These are phyloP conservation scores for Penaeus monodon DNA, from an alignment of 2,888 invertebrate species.

Conservation along the genomic window DNA sequence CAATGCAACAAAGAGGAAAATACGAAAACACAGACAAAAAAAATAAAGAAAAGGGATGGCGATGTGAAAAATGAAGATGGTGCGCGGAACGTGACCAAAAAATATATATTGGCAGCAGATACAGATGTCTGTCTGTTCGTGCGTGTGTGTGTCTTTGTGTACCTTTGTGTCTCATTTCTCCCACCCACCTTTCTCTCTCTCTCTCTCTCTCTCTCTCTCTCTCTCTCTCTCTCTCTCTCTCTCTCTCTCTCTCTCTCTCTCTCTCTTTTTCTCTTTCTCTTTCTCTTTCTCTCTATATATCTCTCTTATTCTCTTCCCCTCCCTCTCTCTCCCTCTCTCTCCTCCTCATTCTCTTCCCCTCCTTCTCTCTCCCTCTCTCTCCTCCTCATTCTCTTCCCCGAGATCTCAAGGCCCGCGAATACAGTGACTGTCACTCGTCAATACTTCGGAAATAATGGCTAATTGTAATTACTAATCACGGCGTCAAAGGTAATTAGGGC, in stretches of 20 bases:
- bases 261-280: too few species aligned
- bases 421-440: neutral
- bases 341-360: too few species aligned
- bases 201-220: too few species aligned
- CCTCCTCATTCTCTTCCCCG: neutral
- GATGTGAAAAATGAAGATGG: neutral
- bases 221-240: too few species aligned
- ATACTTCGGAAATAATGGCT: neutral
- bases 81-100: neutral
- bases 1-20: neutral
- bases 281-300: too few species aligned
- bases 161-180: too few species aligned
- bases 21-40: neutral
- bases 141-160: conserved; percentile 1
- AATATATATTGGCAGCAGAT: neutral
- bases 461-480: conserved; percentile 2
- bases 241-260: too few species aligned
- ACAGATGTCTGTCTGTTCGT: neutral
- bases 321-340: too few species aligned
- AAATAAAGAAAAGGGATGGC: neutral
- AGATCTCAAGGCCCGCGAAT: neutral
- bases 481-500: too few species aligned
- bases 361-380: too few species aligned
- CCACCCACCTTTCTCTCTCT: too few species aligned
- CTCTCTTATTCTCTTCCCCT: too few species aligned